Evolutionary conservation across 2,113 vertebrate genomes (phyloP).

Genomic region (Ginglymostoma cirratum): DNA sequence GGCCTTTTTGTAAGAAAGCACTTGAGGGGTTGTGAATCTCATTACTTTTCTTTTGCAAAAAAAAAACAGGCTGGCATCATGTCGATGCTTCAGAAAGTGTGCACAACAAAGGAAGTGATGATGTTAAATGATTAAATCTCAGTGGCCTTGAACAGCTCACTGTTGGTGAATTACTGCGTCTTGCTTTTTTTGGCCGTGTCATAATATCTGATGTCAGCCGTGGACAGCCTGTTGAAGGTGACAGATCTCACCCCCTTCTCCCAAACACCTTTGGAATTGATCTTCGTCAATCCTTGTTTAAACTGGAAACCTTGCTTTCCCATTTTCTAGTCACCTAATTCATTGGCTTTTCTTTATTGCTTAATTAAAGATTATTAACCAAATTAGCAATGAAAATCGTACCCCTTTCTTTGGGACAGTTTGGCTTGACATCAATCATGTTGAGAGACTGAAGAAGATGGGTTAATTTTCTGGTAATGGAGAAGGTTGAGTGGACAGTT

Average conservation of each 20-base stretch:
- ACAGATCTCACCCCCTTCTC: not conserved
- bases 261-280: not conserved
- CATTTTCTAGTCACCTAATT: not conserved
- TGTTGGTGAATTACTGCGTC: not conserved
- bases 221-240: not conserved
- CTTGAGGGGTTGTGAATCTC: not conserved
- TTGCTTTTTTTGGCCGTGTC: not conserved
- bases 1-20: conserved; percentile 13
- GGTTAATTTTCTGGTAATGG: too few relatives aligned
- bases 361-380: not conserved
- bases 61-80: not conserved
- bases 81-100: not conserved
- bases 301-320: not conserved
- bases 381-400: not conserved
- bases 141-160: not conserved
- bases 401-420: not conserved
- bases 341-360: not conserved
- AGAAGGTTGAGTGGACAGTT: too few relatives aligned
- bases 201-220: not conserved
- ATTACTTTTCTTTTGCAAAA: not conserved
- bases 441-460: too few relatives aligned
- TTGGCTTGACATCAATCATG: not conserved
- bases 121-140: not conserved
- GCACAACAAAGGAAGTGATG: not conserved
- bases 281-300: not conserved